Percentiles rank a stretch among this genome's conserved stretches.
These are phyloP conservation scores for Nasonia giraulti DNA, from an alignment of 1,140 invertebrate species.

Conservation along the genomic window DNA sequence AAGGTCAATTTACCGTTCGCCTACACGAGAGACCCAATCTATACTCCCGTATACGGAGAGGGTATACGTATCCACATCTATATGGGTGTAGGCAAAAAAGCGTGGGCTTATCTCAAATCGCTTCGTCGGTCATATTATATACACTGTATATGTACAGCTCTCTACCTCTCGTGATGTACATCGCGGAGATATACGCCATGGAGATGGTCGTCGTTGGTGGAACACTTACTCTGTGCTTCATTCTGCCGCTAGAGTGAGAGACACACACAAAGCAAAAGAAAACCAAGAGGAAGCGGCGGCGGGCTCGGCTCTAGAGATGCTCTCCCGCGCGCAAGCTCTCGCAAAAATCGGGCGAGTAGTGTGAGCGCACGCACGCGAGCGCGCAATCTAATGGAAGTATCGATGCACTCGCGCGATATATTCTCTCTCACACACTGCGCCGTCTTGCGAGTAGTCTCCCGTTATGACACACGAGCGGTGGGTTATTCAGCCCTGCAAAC, in stretches of 20 bases:
- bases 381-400: constrained; percentile 22
- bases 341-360: constrained; percentile 22
- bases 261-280: constrained; percentile 52
- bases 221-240: constrained; percentile 60
- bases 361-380: background rate
- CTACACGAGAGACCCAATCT: background rate
- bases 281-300: no score
- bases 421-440: background rate
- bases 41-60: background rate
- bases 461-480: constrained; percentile 24
- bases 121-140: background rate
- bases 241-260: no score
- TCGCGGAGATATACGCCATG: background rate
- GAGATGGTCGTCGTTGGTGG: background rate
- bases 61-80: background rate
- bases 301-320: no score
- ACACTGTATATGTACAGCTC: background rate
- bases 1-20: background rate
- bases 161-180: background rate
- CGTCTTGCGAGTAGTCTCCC: background rate
- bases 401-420: background rate
- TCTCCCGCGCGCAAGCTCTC: constrained; percentile 44
- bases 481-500: constrained; percentile 54
- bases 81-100: background rate
- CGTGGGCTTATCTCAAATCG: background rate